Base-by-base conservation (phyloP, 1,140 invertebrate genomes). In the Megalopta genalis region DNA sequence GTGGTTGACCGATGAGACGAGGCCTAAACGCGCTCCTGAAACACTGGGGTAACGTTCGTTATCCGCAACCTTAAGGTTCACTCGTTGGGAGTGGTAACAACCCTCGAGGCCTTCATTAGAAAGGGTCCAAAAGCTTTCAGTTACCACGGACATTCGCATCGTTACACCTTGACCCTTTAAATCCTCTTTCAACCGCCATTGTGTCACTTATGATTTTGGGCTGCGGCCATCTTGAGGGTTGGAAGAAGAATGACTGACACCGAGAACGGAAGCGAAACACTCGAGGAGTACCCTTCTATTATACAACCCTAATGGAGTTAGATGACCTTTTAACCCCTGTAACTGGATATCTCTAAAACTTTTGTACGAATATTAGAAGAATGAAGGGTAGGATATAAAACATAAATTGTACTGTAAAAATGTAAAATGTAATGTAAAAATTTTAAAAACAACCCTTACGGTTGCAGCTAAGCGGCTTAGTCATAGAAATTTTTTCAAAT, bases 1-100 rank as follows among this genome's bases (percentile, higher is more conserved):
- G 84, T 85, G 87, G 85, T 83, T 86, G 82, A 88, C 85, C 86
- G 83, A 77, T 49, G 88, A 81, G 83, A 79, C 77, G 77, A 76
- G 69, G 49, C 73, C 82, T 80, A 78, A 80, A 82, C 78, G 70
- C 65, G 72, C 49, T 63, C 70, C 69, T 46, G 66, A 64, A 86
- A 70, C 74, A 66, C 46, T 39, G 63, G 69, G 68, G 77, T 77
- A 63, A 59, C 70, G 69, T 84, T 80, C 80, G 54, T 84, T 76
- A 77, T n/a, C 27, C 71, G 66, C 64, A 65, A 65, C 75, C 63
- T 80, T 80, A 79, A 86, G 77, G 64, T 82, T 87, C 68, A 71
- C 57, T 65, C 74, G 57, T 81, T 69, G 68, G n/a, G 39, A 64
- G 23, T 39, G 59, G 27, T 62, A 27, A 49, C 59, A 46, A 57